Conservation (phyloP, 2,888 invertebrate species). For the Tenthredo amoena region DNA sequence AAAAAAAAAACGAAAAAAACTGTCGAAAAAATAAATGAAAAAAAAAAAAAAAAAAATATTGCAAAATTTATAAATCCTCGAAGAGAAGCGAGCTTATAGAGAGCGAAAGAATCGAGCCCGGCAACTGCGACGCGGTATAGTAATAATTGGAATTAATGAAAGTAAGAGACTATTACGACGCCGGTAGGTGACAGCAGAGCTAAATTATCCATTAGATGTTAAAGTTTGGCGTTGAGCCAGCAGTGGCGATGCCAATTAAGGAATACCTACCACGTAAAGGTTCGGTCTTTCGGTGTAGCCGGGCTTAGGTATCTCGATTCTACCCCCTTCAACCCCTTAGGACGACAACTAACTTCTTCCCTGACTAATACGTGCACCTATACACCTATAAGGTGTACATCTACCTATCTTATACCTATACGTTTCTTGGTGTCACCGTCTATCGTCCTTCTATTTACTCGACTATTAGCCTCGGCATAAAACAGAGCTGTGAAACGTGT, state of each 20-base stretch:
- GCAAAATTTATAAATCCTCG: neutral
- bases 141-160: constrained; percentile 35
- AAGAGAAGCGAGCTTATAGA: neutral
- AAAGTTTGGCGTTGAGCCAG: constrained; percentile 45
- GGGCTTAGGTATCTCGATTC: neutral
- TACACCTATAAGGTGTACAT: neutral
- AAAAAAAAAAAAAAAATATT: neutral
- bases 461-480: constrained; percentile 35
- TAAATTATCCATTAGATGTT: constrained; percentile 32
- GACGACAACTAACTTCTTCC: neutral
- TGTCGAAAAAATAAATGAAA: neutral
- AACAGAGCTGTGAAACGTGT: constrained; percentile 5
- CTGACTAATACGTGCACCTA: neutral
- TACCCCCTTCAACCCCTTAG: neutral
- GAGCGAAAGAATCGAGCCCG: neutral
- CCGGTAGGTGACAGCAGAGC: neutral
- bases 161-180: constrained; percentile 25
- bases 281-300: neutral
- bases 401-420: neutral
- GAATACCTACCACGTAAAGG: constrained; percentile 7
- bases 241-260: constrained; percentile 44
- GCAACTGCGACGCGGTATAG: neutral
- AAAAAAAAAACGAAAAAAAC: constrained; percentile 8
- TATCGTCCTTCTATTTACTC: neutral
- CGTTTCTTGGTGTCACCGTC: neutral